Evolutionary conservation across 2,113 vertebrate species (phyloP), one percentile per base, ranked within the genome.

Genomic region (Jacana jacana): DNA sequence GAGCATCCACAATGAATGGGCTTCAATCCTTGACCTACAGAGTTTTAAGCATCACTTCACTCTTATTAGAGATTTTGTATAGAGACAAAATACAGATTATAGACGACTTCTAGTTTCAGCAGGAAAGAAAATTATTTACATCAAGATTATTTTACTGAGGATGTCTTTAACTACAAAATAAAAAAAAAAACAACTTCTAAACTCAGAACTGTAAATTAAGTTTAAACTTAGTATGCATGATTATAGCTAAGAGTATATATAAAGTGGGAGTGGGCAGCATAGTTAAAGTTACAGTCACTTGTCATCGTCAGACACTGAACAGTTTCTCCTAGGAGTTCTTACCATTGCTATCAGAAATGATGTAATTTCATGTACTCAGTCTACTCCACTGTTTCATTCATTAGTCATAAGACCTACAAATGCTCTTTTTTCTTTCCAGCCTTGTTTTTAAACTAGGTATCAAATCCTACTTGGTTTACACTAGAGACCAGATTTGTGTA

Each of bases 11-110:
- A 55, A 55, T 52, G 52, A 84, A 0, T 75, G 20, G 61, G 27
- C 48, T 91, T 71, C 93, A 87, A 39, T 75, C 81, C 44, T 40
- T 65, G 70, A 91, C 93, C 90, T 86, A 69, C 23, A 51, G 85
- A 55, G 86, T 57, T 93, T 70, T 57, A 91, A 96, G 85, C 79
- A 80, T 46, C 82, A 10, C n/a, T 96, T 94, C 89, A 89, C 70
- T 77, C 71, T 31, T 11, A 82, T 31, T 79, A 69, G 35, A 52
- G 33, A 46, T 69, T 82, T 49, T 82, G 52, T 42, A 52, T 14
- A 33, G 16, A 77, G 49, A 57, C 30, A 88, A 83, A 91, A 85
- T 13, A 64, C 2, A 5, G 37, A 79, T 70, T 84, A 71, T 7
- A 27, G 33, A 71, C 58, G 57, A 44, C 35, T 76, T 58, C 42